Conservation (phyloP, 92 coral and sea anemone genomes). For the Scolanthus callimorphus region DNA sequence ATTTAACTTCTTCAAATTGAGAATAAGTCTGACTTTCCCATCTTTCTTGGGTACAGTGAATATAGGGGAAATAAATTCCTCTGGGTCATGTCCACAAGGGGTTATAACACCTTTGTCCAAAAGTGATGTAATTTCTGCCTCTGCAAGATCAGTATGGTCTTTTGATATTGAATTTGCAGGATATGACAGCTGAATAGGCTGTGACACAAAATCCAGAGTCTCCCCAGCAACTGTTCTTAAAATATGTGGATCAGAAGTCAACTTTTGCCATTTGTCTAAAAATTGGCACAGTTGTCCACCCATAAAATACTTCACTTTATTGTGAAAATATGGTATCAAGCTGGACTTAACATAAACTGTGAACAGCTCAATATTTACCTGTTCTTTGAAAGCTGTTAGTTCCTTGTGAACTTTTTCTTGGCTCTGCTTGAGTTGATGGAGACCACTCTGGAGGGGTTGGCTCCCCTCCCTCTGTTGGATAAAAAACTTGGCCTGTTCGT, state of each 20-base stretch:
- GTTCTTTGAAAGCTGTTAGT: no score
- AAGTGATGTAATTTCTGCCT: conserved; percentile 7
- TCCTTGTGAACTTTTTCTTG: no score
- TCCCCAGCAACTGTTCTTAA: conserved; percentile 6
- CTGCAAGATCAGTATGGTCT: conserved; percentile 11
- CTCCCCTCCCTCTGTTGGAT: no score
- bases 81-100: conserved; percentile 14
- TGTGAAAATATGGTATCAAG: no score
- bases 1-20: no score
- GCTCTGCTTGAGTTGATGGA: no score
- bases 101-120: conserved; percentile 16
- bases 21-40: conserved; percentile 31
- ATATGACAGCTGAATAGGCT: conserved; percentile 24
- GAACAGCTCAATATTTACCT: no score
- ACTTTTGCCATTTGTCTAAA: conserved; percentile 5
- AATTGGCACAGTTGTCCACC: conserved; percentile 14
- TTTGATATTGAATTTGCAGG: conserved; percentile 21
- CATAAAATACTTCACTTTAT: no score
- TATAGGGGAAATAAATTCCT: conserved; percentile 50
- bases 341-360: no score
- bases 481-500: no score
- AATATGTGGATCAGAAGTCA: conserved; percentile 7
- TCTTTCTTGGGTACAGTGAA: conserved; percentile 40
- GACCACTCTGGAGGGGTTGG: no score
- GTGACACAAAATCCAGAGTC: conserved; percentile 15